phyloP scores from a whole-genome alignment of 2,888 invertebrate genomes.

The Salticus scenicus region DNA sequence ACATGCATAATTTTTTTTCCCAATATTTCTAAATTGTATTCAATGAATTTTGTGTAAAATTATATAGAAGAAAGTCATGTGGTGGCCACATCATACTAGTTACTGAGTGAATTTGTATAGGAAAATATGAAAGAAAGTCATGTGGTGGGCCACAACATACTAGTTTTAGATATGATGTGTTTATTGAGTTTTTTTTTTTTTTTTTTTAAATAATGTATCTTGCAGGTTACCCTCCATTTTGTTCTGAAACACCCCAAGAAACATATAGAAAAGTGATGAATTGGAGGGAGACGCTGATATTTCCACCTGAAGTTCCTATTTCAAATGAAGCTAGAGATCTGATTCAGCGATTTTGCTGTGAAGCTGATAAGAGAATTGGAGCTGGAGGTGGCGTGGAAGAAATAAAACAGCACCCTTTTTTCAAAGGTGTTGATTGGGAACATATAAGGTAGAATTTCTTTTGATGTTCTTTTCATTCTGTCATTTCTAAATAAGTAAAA shows the following conservation, averaged over 20 bases:
- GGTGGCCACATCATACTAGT: no score
- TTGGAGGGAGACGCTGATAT: constrained; percentile 98
- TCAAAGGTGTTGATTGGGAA: constrained; percentile 96
- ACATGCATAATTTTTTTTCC: no score
- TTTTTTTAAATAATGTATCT: not conserved
- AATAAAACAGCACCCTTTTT: constrained; percentile 92
- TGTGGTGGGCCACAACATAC: no score
- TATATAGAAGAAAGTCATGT: no score
- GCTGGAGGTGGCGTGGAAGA: constrained; percentile 94
- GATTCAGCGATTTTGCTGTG: constrained; percentile 95
- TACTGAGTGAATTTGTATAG: no score
- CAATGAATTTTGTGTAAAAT: no score
- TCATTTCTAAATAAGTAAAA: no score
- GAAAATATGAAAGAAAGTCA: no score
- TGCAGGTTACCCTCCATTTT: constrained; percentile 97
- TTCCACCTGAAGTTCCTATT: constrained; percentile 99
- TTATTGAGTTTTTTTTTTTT: no score
- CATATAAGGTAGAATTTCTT: constrained; percentile 84
- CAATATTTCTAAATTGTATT: no score
- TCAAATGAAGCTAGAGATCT: constrained; percentile 97
- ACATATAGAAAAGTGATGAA: constrained; percentile 99
- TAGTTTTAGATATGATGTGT: no score
- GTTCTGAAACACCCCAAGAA: constrained; percentile 98
- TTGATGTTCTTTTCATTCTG: not conserved
- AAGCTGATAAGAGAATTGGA: constrained; percentile 93